Evolutionary conservation across 2,113 vertebrate species (phyloP), one percentile per base, ranked within the genome.

Genomic region (Monopterus albus): DNA sequence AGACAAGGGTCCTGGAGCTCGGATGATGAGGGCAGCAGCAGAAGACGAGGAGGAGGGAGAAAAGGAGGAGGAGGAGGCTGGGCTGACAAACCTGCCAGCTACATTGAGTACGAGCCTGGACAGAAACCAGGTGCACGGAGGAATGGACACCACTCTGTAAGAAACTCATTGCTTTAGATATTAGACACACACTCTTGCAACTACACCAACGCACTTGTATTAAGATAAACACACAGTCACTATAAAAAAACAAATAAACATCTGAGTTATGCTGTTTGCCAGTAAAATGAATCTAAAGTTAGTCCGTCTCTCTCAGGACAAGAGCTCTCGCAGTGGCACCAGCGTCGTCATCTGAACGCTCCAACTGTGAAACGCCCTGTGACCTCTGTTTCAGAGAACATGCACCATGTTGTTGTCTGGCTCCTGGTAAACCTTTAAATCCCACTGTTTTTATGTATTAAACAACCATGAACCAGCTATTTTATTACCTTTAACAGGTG

Each of bases 51-150:
- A 1, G 53, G 51, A 17, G 59, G 70, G 87, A n/a, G 81, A 0
- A 85, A 31, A 0, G 90, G 94, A 33, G 90, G 90, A 25, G 87
- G 89, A 17, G 91, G 88, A 26, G 84, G 87, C 38, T 96, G 93
- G 94, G 82, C 62, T 0, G 95, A 97, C 4, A 95, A 95, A 68
- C 96, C 96, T 0, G 96, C 97, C 45, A 96, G 91, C 88, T 99
- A 98, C 45, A 86, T 90, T 0, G 93, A 94, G 65, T 94, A 90
- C 0, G 92, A 94, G 50, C 93, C 92, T 0, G 92, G 90, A 46
- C 81, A 88, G 71, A 94, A 94, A 72, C 89, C 88, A 5, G 87
- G 84, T 46, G 18, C 15, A 5, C 83, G 84, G 49, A 89, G 75
- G 47, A 89, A 87, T 1, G 85, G 68, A 0, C 90, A 46, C 35